Conservation (phyloP, 23 tunicate species). For the Halocynthia roretzi region DNA sequence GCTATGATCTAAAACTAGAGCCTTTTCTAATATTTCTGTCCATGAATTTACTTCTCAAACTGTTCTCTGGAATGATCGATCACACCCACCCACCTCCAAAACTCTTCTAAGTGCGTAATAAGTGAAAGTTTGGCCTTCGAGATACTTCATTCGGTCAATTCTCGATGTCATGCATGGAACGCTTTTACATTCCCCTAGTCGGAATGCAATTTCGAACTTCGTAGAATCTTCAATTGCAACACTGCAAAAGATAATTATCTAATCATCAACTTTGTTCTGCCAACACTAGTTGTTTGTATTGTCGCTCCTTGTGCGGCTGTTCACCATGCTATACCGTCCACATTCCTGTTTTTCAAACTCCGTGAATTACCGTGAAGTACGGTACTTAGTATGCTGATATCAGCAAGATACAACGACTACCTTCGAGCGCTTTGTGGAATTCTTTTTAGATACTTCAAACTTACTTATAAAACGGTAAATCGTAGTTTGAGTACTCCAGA, state of each 20-base stretch:
- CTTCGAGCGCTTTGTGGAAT: no score
- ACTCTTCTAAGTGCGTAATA: constrained; percentile 21
- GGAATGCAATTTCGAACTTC: constrained; percentile 16
- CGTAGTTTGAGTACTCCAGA: constrained; percentile 13
- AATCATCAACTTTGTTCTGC: no score
- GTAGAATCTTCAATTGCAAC: constrained; percentile 10
- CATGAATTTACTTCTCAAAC: background rate
- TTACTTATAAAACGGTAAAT: background rate
- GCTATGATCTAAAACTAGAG: no score
- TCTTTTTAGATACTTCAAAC: background rate
- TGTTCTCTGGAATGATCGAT: background rate
- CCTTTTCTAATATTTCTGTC: background rate
- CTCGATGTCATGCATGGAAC: constrained; percentile 5
- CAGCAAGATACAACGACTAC: no score
- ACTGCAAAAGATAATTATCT: background rate
- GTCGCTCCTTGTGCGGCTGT: no score
- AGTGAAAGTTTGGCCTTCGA: constrained; percentile 9
- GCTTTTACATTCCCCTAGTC: constrained; percentile 6
- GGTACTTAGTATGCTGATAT: no score
- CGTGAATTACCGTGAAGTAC: no score
- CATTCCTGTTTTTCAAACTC: no score
- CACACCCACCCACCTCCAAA: constrained; percentile 7
- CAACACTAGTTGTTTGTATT: no score
- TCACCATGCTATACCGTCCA: no score
- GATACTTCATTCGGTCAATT: constrained; percentile 2